Evolutionary conservation across 2,113 vertebrate species (phyloP), one percentile per base, ranked within the genome.

Genomic region (Brevimyrus niger): DNA sequence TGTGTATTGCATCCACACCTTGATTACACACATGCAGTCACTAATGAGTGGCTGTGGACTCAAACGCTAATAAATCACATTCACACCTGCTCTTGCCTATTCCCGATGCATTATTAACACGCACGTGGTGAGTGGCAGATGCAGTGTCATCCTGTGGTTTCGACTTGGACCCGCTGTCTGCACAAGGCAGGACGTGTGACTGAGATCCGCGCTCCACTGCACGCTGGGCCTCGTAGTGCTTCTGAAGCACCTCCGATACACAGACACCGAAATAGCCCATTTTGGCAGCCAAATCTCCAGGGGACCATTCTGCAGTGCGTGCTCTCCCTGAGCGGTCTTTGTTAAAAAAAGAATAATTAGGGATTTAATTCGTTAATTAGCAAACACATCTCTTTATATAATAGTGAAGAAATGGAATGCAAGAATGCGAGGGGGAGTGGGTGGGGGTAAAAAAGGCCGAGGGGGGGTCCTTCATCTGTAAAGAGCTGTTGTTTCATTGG

Each of bases 321-420:
- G n/a, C 50, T n/a, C 50, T 87, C 50, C 31, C 48, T 0, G 9
- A 31, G 85, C 17, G 17, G 50, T 87, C 85, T 53, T 51, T 51
- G 31, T 87, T 46, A 44, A 53, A 53, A 87, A 84, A 87, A 87
- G 23, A 87, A 53, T 87, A 87, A 53, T 87, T 87, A 38, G 50
- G 47, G n/a, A 87, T 87, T 87, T 87, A 87, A 87, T 87, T 51
- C 55, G 48, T 87, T 53, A 53, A 53, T 53, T 87, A 87, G 44
- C 44, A 47, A 46, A 4, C 82, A 84, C 38, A n/a, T 47, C 44
- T 84, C 42, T 87, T 53, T 87, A 87, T 50, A 87, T 53, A 53
- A 53, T 53, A 4, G 85, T 53, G 38, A 87, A 87, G 27, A 53
- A 53, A 87, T 31, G 47, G 11, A 55, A 53, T 50, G 19, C 44